phyloP scores from a whole-genome alignment of 2,113 vertebrate genomes.

The Atlantisia rogersi region DNA sequence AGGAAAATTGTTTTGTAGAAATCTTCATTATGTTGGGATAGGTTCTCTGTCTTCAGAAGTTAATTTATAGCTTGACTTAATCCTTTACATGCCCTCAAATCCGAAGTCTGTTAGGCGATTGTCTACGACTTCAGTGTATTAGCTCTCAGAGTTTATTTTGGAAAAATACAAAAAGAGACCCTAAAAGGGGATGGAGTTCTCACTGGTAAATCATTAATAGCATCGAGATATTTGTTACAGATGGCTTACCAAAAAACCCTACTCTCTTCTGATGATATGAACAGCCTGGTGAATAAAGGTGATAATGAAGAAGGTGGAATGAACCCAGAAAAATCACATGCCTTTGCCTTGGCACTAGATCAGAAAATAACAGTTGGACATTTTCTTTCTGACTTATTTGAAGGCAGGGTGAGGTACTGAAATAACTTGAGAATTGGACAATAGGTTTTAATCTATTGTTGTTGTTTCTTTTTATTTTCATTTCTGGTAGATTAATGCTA shows the following conservation, averaged over 20 bases:
- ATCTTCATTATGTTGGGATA: background rate
- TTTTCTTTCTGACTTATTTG: background rate
- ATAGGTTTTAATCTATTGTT: background rate
- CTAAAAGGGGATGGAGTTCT: background rate
- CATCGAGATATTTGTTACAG: background rate
- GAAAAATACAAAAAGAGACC: background rate
- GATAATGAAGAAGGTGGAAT: background rate
- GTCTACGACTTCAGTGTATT: background rate
- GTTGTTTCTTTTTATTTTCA: background rate
- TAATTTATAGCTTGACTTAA: conserved; percentile 24
- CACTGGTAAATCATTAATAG: background rate
- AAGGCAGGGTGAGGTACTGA: background rate
- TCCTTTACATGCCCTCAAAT: conserved; percentile 9
- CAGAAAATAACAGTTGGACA: background rate
- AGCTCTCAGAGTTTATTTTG: background rate
- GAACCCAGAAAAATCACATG: background rate
- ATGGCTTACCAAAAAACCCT: background rate
- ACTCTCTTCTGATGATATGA: background rate
- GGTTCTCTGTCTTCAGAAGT: background rate
- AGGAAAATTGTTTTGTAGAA: background rate
- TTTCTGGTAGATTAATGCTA: background rate
- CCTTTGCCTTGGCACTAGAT: background rate
- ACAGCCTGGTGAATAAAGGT: background rate
- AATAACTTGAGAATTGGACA: background rate
- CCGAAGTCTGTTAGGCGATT: background rate